A percentile compares a stretch with the other conserved stretches of the same genome.
Conservation (phyloP, 2,797 vertebrate species). For the Pygocentrus nattereri region DNA sequence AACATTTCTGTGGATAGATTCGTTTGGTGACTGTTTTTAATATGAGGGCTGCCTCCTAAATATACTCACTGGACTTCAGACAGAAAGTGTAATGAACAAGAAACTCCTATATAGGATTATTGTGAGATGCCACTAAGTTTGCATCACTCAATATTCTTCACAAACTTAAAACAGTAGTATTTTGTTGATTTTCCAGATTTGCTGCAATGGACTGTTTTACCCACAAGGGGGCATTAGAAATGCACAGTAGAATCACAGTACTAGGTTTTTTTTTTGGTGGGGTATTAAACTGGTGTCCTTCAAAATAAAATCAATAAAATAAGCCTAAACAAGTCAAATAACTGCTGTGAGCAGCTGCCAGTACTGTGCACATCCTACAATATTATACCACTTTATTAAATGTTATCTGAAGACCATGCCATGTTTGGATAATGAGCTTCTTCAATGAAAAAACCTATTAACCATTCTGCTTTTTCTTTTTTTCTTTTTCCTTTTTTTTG, state of each 20-base stretch:
- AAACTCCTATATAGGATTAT: background rate
- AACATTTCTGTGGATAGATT: background rate
- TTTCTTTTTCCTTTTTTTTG: no score
- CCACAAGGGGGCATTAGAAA: conserved; percentile 12
- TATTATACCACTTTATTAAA: background rate
- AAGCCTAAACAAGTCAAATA: no score
- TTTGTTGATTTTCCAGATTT: conserved; percentile 5
- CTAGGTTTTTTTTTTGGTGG: background rate
- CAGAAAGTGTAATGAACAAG: background rate
- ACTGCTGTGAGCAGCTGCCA: background rate
- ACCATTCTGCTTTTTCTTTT: no score
- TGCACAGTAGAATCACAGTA: background rate
- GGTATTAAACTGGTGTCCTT: background rate
- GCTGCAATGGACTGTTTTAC: background rate
- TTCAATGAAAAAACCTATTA: no score
- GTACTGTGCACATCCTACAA: background rate
- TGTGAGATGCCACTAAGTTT: background rate
- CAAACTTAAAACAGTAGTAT: background rate
- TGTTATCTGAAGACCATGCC: no score
- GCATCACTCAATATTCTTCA: background rate
- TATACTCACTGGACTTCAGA: background rate
- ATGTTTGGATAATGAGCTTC: background rate
- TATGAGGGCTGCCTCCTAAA: no score
- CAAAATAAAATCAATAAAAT: no score
- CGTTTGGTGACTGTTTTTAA: no score